phyloP scores from a whole-genome alignment of 2,113 vertebrate species.

The Ifrita kowaldi region DNA sequence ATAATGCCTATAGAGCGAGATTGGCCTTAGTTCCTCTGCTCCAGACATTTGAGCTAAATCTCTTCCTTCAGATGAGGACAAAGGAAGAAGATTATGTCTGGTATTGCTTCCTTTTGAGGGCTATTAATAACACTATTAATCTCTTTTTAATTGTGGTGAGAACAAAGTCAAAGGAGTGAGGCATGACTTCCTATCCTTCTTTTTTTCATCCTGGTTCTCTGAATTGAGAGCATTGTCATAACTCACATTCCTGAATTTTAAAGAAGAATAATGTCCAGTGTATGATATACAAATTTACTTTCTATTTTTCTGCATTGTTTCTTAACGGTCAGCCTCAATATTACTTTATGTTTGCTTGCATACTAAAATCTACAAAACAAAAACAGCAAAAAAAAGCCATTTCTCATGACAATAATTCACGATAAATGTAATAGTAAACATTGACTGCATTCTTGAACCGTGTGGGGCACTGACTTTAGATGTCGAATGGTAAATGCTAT shows the following conservation, averaged over 20 bases:
- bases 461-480: background rate
- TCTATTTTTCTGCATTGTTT: background rate
- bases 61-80: background rate
- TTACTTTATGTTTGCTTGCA: background rate
- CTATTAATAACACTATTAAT: background rate
- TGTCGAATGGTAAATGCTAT: background rate
- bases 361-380: background rate
- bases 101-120: background rate
- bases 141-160: background rate
- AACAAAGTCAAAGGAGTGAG: background rate
- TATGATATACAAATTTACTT: background rate
- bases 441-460: background rate
- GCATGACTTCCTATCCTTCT: rapidly evolving
- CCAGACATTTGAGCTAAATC: background rate
- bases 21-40: background rate
- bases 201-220: background rate
- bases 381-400: rapidly evolving
- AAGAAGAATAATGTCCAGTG: background rate
- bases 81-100: background rate
- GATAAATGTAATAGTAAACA: background rate
- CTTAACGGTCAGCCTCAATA: background rate
- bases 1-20: background rate
- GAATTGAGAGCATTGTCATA: background rate
- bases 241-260: background rate
- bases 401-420: background rate